phyloP scores from a whole-genome alignment of 2,113 vertebrate genomes.

The Psephotus haematonotus region DNA sequence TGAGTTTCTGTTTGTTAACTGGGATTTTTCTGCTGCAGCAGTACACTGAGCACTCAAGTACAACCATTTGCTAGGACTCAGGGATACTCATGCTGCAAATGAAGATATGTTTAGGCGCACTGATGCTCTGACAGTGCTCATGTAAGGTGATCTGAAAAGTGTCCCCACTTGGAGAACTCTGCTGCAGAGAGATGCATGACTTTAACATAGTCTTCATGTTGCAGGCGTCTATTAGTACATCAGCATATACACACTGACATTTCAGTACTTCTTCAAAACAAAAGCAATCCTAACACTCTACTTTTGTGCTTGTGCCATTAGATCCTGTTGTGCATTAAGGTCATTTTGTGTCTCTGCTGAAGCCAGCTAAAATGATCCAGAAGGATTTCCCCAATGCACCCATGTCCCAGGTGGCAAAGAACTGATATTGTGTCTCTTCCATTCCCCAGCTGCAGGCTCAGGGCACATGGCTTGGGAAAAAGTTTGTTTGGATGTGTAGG shows the following conservation, averaged over 20 bases:
- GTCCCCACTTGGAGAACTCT: neutral
- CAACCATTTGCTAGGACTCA: neutral
- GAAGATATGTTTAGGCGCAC: neutral
- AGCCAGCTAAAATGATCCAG: neutral
- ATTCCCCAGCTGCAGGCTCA: neutral
- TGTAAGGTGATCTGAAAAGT: neutral
- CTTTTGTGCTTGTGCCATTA: neutral
- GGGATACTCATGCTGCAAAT: neutral
- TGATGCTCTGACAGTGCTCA: neutral
- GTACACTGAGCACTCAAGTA: neutral
- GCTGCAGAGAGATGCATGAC: neutral
- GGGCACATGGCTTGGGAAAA: rapidly evolving
- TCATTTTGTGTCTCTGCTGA: neutral
- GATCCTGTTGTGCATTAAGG: neutral
- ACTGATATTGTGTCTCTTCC: rapidly evolving
- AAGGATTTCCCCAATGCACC: neutral
- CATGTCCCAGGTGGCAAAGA: neutral
- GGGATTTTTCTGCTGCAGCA: neutral
- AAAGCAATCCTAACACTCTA: neutral
- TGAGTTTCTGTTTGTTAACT: neutral
- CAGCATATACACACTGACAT: neutral
- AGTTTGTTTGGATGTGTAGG: neutral
- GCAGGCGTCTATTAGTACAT: neutral
- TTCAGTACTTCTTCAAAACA: neutral
- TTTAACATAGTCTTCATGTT: neutral